phyloP scores from a whole-genome alignment of 2,797 vertebrate genomes.

The Epinephelus awoara region DNA sequence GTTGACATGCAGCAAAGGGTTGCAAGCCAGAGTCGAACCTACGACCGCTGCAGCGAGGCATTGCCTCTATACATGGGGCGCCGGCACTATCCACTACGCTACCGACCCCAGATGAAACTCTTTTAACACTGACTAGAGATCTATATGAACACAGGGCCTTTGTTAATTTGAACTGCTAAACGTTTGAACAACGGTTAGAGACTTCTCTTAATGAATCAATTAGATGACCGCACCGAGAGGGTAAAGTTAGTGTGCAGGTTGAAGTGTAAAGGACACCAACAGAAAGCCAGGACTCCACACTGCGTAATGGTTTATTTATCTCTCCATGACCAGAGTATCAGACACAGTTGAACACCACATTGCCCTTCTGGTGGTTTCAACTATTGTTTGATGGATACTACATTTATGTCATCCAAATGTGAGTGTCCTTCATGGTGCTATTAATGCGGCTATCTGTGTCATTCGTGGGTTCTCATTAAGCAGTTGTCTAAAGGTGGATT shows the following conservation, averaged over 20 bases:
- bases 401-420: neutral
- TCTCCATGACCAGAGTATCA: neutral
- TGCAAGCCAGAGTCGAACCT: too few species aligned
- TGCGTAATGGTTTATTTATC: neutral
- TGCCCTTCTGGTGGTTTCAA: neutral
- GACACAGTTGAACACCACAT: neutral
- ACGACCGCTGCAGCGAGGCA: too few species aligned
- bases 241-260: neutral
- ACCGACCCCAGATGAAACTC: too few species aligned
- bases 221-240: neutral
- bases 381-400: neutral
- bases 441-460: constrained; percentile 83
- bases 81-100: too few species aligned
- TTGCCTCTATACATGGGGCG: too few species aligned
- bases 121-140: too few species aligned
- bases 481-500: constrained; percentile 86
- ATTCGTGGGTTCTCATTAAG: constrained; percentile 80
- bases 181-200: too few species aligned
- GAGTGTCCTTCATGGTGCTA: constrained; percentile 14
- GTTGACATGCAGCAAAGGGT: too few species aligned
- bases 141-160: too few species aligned
- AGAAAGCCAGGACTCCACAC: neutral
- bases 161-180: too few species aligned
- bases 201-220: neutral
- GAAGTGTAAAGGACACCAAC: neutral